A percentile compares a stretch with the other conserved stretches of the same genome.
Conservation (phyloP, 2,888 invertebrate genomes). For the Hirtodrosophila trivittata region DNA sequence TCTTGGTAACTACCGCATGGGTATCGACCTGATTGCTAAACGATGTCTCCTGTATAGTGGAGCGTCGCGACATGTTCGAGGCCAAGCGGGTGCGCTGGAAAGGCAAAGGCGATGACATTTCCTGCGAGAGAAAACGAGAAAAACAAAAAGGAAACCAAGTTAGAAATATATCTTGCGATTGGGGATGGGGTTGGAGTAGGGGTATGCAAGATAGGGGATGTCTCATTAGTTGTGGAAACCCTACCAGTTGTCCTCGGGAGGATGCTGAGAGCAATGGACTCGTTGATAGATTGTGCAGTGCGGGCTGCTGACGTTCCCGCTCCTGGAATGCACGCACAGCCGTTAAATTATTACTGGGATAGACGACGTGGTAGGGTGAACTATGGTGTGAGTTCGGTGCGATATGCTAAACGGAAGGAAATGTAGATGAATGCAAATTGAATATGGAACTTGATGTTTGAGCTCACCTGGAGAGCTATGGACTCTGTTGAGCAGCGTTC, state of each 20-base stretch:
- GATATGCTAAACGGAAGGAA: slow-evolving; percentile 48
- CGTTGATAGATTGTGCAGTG: slow-evolving; percentile 81
- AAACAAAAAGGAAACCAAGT: not conserved
- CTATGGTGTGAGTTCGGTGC: slow-evolving; percentile 82
- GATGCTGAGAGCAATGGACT: slow-evolving; percentile 82
- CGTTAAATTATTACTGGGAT: slow-evolving; percentile 87
- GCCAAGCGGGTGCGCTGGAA: slow-evolving; percentile 73
- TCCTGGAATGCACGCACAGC: slow-evolving; percentile 86
- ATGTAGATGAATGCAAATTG: slow-evolving; percentile 28
- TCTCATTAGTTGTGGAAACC: slow-evolving; percentile 25
- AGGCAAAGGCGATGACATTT: slow-evolving; percentile 83
- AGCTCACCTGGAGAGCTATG: slow-evolving; percentile 87
- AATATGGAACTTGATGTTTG: not conserved
- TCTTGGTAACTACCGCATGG: slow-evolving; percentile 90
- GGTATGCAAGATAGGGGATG: slow-evolving; percentile 3
- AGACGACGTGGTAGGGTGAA: slow-evolving; percentile 90
- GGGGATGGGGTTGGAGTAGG: too few species aligned
- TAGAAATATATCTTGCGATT: not conserved
- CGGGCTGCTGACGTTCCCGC: slow-evolving; percentile 81
- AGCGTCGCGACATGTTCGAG: slow-evolving; percentile 81
- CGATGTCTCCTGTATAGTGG: slow-evolving; percentile 87
- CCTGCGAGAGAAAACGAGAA: slow-evolving; percentile 59
- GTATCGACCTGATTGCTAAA: slow-evolving; percentile 87
- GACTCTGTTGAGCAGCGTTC: slow-evolving; percentile 86
- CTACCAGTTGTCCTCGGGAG: slow-evolving; percentile 78